Conservation (phyloP, 2,888 invertebrate genomes). For the Cyrtodaria siliqua region DNA sequence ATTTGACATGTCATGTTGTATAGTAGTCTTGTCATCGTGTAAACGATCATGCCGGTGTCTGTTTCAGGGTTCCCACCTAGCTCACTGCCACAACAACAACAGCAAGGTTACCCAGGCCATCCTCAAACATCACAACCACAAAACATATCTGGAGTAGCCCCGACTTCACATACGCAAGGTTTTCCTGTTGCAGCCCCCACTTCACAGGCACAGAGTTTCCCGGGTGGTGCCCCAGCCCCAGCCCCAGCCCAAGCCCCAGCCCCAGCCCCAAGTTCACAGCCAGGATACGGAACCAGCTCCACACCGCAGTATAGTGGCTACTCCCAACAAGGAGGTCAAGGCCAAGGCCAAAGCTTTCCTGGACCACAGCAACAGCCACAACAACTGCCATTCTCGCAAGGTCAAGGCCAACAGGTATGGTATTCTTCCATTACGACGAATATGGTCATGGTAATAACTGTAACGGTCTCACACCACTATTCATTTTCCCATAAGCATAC, state of each 20-base stretch:
- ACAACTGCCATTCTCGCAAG: not conserved
- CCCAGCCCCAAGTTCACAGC: conserved; percentile 12
- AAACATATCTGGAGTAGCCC: no score
- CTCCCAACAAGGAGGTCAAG: conserved; percentile 32
- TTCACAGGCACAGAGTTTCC: conserved; percentile 44
- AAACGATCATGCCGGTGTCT: no score
- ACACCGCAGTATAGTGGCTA: no score
- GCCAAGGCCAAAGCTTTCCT: conserved; percentile 16
- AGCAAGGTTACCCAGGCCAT: conserved; percentile 55
- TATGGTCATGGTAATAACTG: no score
- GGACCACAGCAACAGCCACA: conserved; percentile 26
- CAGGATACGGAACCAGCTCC: not conserved
- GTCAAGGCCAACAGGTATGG: not conserved
- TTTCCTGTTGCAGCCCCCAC: conserved; percentile 1
- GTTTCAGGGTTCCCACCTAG: no score
- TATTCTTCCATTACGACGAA: no score
- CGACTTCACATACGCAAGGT: no score
- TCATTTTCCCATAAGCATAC: no score
- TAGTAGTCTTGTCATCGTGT: no score
- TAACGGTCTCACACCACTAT: no score
- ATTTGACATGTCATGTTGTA: no score
- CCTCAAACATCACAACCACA: conserved; percentile 8
- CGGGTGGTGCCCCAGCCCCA: conserved; percentile 17
- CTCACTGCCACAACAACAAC: conserved; percentile 36
- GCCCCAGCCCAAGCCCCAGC: conserved; percentile 7